These are phyloP conservation scores for Nemurella pictetii DNA, from an alignment of 2,888 invertebrate genomes.

Conservation along the genomic window DNA sequence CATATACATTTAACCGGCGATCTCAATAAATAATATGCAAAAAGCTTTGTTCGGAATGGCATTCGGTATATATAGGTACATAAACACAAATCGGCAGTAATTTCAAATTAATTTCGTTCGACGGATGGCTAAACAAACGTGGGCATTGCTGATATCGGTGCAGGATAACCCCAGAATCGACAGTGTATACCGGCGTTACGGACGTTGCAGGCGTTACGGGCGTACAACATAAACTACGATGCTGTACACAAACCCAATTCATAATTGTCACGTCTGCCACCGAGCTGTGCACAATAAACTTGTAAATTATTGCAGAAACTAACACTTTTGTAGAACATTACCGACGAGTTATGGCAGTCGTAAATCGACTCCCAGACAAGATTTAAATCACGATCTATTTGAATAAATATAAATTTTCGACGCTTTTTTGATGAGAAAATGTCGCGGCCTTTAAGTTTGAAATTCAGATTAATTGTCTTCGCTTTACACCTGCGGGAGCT, in stretches of 20 bases:
- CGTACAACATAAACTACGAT: neutral
- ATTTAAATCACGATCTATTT: neutral
- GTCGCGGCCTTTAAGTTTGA: neutral
- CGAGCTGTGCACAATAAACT: neutral
- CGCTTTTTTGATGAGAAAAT: neutral
- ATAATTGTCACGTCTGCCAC: neutral
- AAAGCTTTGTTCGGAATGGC: neutral
- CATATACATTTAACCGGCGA: no score
- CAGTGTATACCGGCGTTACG: neutral
- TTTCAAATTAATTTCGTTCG: neutral
- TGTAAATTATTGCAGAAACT: neutral
- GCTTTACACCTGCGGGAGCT: neutral
- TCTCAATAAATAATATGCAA: no score
- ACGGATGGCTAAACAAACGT: neutral
- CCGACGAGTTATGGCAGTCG: neutral
- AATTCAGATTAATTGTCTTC: neutral
- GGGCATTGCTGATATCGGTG: neutral
- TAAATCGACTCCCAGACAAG: neutral
- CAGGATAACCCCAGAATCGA: neutral
- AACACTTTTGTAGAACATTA: neutral
- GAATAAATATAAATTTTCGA: neutral
- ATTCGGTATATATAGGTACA: neutral
- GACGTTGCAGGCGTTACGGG: neutral
- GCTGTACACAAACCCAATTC: neutral
- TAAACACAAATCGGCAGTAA: neutral